Conservation (phyloP, 1,140 invertebrate species). For the Papilio machaon region DNA sequence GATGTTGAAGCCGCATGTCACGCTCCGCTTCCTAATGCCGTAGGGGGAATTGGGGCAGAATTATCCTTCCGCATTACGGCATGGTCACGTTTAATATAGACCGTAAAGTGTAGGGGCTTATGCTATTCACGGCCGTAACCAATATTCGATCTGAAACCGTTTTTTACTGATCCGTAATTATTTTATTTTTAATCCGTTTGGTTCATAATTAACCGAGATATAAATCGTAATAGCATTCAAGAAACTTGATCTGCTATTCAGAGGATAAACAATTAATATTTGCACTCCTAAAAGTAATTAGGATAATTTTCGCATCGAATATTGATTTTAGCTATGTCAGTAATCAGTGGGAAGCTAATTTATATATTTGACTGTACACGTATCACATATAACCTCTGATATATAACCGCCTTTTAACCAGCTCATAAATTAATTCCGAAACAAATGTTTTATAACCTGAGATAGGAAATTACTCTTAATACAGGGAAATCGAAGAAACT, state of each 20-base stretch:
- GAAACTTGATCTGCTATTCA: no score
- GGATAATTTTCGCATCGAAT: no score
- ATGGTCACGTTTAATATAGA: slow-evolving; percentile 9
- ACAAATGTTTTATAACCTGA: neutral
- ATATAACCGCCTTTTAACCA: neutral
- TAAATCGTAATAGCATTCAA: no score
- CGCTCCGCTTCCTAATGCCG: neutral
- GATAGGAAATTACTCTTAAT: slow-evolving; percentile 18
- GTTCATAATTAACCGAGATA: no score
- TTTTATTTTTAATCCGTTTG: no score
- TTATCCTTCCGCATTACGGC: slow-evolving; percentile 3
- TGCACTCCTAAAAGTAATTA: no score
- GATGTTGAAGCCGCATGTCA: slow-evolving; percentile 17
- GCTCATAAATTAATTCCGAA: neutral
- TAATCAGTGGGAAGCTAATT: no score
- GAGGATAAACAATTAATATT: no score
- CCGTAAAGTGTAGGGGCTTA: neutral
- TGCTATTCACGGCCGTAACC: neutral
- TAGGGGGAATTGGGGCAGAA: slow-evolving; percentile 18
- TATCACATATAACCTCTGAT: neutral
- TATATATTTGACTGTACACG: no score
- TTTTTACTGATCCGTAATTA: no score
- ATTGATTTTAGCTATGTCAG: no score
- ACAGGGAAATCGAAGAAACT: neutral
- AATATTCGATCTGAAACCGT: no score